A percentile compares a stretch with the other conserved stretches of the same genome.
Evolutionary conservation across 2,113 vertebrate species (phyloP).

Genomic region (Catharus fuscescens): DNA sequence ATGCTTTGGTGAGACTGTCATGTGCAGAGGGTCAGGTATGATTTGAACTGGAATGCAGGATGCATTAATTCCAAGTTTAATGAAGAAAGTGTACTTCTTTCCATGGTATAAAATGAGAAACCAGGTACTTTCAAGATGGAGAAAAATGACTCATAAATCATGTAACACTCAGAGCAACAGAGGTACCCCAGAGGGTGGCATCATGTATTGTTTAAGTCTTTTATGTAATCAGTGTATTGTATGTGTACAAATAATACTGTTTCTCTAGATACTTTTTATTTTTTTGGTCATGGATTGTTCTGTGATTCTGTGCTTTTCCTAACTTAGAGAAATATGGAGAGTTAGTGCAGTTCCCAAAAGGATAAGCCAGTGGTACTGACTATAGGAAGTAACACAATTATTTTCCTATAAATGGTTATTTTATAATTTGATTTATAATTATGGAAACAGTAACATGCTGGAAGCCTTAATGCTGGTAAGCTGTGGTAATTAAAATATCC

Average conservation of each 20-base stretch:
- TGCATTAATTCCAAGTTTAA: neutral
- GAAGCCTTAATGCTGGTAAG: neutral
- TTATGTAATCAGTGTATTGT: neutral
- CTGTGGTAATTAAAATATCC: constrained; percentile 33
- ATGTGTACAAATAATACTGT: neutral
- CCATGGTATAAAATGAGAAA: neutral
- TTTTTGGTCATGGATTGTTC: neutral
- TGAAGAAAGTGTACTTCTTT: neutral
- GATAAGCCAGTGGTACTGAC: neutral
- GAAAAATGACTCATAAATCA: neutral
- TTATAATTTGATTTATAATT: neutral
- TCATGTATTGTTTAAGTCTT: neutral
- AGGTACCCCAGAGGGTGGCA: neutral
- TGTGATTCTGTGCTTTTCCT: neutral
- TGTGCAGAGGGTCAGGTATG: neutral
- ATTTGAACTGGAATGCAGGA: neutral
- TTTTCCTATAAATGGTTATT: neutral
- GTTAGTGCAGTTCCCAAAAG: neutral
- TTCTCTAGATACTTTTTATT: neutral
- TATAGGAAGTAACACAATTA: neutral
- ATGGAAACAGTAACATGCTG: neutral
- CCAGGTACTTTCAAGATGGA: neutral
- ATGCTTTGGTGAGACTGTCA: neutral
- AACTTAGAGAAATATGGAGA: neutral
- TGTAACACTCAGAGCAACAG: neutral